phyloP scores from a whole-genome alignment of 2,888 invertebrate species.

The Ptychoptera contaminata region DNA sequence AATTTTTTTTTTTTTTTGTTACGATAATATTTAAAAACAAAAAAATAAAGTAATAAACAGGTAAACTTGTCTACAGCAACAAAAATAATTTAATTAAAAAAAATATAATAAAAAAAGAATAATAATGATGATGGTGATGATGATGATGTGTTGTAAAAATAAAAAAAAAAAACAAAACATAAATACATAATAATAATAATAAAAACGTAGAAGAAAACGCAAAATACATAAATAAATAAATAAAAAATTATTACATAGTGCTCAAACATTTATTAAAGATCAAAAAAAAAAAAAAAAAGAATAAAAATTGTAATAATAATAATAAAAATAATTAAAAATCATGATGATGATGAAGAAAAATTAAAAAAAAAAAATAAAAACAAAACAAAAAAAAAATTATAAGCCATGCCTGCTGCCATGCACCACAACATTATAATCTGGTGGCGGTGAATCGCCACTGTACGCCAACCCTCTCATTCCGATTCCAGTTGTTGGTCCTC shows the following conservation, averaged over 20 bases:
- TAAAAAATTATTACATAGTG: too few relatives aligned
- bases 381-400: slow-evolving; percentile 14
- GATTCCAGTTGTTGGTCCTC: slow-evolving; percentile 13
- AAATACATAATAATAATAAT: slow-evolving; percentile 1
- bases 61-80: too few relatives aligned
- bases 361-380: slow-evolving; percentile 8
- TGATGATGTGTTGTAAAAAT: background rate
- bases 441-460: slow-evolving; percentile 29
- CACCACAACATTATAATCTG: slow-evolving; percentile 33
- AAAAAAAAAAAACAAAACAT: background rate
- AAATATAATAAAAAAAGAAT: background rate
- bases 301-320: background rate
- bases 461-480: slow-evolving; percentile 30
- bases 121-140: slow-evolving; percentile 1
- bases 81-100: too few relatives aligned
- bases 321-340: slow-evolving; percentile 8
- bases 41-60: too few relatives aligned
- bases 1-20: too few relatives aligned
- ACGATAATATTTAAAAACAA: too few relatives aligned
- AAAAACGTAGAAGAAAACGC: background rate
- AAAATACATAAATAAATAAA: too few relatives aligned
- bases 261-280: too few relatives aligned
- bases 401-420: slow-evolving; percentile 33
- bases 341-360: slow-evolving; percentile 6
- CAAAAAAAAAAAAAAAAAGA: background rate